Evolutionary conservation across 2,888 invertebrate genomes (phyloP), one percentile per base, ranked within the genome.

Genomic region (Hoplodrina ambigua): DNA sequence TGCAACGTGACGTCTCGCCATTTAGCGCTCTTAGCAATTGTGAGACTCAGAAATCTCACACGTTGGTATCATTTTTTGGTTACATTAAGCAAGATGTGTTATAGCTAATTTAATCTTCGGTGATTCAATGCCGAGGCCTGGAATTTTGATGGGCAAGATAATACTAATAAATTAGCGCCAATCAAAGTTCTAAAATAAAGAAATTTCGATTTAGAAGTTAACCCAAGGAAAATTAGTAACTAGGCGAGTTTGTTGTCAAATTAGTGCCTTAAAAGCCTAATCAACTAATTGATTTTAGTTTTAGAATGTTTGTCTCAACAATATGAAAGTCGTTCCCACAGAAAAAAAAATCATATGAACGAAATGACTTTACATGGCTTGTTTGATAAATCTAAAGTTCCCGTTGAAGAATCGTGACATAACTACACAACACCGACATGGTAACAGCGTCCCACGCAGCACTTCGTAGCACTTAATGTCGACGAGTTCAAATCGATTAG

Each of bases 401-500:
- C 50, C 19, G 46, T 46, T 53, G 55, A 70, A 67, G 59, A 71
- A 65, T 76, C 59, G 62, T 83, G 81, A 80, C 73, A 82, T 80
- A 82, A 81, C 68, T 33, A 52, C 37, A 37, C 37, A 7, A 37
- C 37, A 37, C 37, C 37, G 59, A 67, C 79, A 60, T 79, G 50
- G 78, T 64, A 60, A 69, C 67, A 67, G 49, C 78, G 49, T 73
- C 73, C 73, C 78, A 82, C 76, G 69, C 73, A 76, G 57, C 57
- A 46, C 62, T 69, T 52, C 63, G 62, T 53, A 73, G 54, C 70
- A 65, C 59, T 75, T 73, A 73, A 68, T 67, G 80, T 67, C 71
- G 33, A 67, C 53, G 71, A 74, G 77, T 76, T 80, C 69, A 80
- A 79, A 74, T 70, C 76, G 60, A 67, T 80, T 75, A 78, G 41